phyloP scores from a whole-genome alignment of 1,140 invertebrate genomes.

The Venturia canescens region DNA sequence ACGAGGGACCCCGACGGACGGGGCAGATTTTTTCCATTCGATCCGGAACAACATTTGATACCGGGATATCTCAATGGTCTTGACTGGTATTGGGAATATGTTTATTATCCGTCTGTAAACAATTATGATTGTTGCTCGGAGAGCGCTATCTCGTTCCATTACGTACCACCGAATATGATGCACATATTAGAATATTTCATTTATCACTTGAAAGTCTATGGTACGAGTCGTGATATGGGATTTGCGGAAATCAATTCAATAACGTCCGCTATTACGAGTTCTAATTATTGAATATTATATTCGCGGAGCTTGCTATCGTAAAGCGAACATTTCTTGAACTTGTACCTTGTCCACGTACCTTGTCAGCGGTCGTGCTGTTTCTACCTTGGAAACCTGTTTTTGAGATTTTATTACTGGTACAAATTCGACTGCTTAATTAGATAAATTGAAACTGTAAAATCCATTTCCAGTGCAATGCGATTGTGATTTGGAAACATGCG shows the following conservation, averaged over 20 bases:
- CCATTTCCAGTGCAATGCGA: too few species aligned
- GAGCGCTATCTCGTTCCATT: conserved; percentile 97
- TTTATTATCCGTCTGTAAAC: conserved; percentile 93
- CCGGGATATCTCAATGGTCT: conserved; percentile 88
- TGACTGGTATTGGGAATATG: conserved; percentile 98
- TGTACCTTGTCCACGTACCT: too few species aligned
- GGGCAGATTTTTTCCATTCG: conserved; percentile 95
- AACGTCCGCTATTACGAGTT: conserved; percentile 60
- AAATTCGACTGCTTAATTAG: too few species aligned
- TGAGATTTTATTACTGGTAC: too few species aligned
- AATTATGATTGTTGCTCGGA: conserved; percentile 97
- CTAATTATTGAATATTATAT: too few species aligned
- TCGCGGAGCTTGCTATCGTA: too few species aligned
- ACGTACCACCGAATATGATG: conserved; percentile 95
- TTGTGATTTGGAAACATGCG: too few species aligned
- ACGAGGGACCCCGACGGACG: conserved; percentile 89
- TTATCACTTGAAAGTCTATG: conserved; percentile 95
- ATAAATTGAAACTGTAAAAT: too few species aligned
- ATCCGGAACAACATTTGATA: conserved; percentile 93
- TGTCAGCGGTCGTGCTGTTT: too few species aligned
- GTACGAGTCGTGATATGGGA: too few species aligned
- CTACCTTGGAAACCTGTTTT: too few species aligned
- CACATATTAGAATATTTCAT: conserved; percentile 97
- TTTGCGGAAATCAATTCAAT: conserved; percentile 42
- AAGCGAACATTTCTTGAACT: too few species aligned